Evolutionary conservation across 2,113 vertebrate species (phyloP).

Genomic region (Sigmodon hispidus): DNA sequence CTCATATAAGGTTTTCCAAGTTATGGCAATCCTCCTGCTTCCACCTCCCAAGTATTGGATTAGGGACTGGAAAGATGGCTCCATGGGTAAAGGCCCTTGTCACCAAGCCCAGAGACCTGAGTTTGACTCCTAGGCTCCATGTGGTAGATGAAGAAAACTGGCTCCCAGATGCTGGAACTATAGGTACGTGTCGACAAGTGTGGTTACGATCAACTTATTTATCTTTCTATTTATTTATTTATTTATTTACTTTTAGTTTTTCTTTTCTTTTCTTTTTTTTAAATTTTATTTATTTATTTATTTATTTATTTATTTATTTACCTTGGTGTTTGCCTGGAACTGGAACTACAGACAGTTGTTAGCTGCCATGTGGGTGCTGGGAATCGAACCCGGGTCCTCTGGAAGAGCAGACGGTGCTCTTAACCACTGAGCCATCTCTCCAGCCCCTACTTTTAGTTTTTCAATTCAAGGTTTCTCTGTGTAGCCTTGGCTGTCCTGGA

Average conservation of each 20-base stretch:
- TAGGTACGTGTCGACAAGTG: not conserved
- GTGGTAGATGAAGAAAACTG: not conserved
- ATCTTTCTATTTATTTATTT: not conserved
- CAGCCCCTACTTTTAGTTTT: no score
- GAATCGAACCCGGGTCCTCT: no score
- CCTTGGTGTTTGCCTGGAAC: no score
- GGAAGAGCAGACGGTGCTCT: no score
- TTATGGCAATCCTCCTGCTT: not conserved
- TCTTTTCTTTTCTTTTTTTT: no score
- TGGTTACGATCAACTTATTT: not conserved
- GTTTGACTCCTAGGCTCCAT: not conserved
- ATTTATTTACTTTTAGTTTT: not conserved
- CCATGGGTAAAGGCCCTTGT: not conserved
- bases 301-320: no score
- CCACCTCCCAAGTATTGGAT: not conserved
- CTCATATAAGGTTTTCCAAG: not conserved
- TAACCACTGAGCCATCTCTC: no score
- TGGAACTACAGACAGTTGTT: no score
- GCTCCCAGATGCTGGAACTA: not conserved
- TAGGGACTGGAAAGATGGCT: not conserved
- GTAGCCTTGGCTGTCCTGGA: not conserved
- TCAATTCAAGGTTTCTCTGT: not conserved
- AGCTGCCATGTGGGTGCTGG: no score
- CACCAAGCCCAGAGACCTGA: not conserved
- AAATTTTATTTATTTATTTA: no score